These are phyloP conservation scores for Aspidoscelis tigris DNA, from an alignment of 2,113 vertebrate genomes.

Conservation along the genomic window DNA sequence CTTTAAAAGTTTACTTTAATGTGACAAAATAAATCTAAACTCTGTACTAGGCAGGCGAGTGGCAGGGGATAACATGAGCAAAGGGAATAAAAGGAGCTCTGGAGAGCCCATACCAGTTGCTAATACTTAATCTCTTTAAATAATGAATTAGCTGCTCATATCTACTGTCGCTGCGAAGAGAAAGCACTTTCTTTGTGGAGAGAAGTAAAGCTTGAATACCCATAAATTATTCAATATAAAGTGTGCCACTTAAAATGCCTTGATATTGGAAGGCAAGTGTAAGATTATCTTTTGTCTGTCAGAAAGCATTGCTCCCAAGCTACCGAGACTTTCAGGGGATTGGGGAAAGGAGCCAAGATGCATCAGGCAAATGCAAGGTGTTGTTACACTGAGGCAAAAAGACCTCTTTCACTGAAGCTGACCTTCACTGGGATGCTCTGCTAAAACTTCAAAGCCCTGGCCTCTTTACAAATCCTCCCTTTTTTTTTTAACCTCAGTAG, in stretches of 20 bases:
- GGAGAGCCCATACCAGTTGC: slow-evolving; percentile 81
- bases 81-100: slow-evolving; percentile 86
- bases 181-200: slow-evolving; percentile 98
- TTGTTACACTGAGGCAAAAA: slow-evolving; percentile 4
- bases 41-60: slow-evolving; percentile 73
- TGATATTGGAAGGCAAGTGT: slow-evolving; percentile 97
- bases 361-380: slow-evolving; percentile 55
- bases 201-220: slow-evolving; percentile 96
- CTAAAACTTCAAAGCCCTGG: slow-evolving; percentile 11
- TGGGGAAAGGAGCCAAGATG: slow-evolving; percentile 59
- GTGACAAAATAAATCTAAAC: slow-evolving; percentile 80
- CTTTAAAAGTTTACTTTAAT: slow-evolving; percentile 73
- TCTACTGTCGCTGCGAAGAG: slow-evolving; percentile 95
- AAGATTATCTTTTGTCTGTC: slow-evolving; percentile 95
- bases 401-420: slow-evolving; percentile 31
- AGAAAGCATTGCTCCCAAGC: slow-evolving; percentile 89
- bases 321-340: slow-evolving; percentile 66
- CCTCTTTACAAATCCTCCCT: background rate
- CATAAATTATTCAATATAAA: slow-evolving; percentile 99
- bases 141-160: slow-evolving; percentile 99
- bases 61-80: slow-evolving; percentile 81
- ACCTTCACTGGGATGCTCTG: background rate
- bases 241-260: slow-evolving; percentile 97
- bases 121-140: slow-evolving; percentile 97
- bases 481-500: background rate